Conservation (phyloP, 2,113 vertebrate species). For the Prochilodus magdalenae region DNA sequence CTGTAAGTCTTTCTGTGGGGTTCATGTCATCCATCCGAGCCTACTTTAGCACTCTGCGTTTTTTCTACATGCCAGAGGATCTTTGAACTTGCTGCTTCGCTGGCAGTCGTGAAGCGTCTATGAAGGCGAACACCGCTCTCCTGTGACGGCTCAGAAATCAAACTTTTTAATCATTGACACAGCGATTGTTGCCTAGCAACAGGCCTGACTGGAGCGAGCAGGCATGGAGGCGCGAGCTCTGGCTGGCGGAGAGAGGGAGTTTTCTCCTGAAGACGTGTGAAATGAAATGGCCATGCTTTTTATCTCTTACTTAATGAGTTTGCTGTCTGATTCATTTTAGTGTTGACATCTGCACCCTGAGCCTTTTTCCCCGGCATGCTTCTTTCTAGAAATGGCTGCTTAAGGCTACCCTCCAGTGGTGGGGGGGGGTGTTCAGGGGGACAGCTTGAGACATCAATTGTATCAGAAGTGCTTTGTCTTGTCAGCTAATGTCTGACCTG, state of each 20-base stretch:
- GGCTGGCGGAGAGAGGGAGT: background rate
- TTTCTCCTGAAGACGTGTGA: slow-evolving; percentile 32
- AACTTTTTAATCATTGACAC: slow-evolving; percentile 76
- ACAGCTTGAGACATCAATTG: slow-evolving; percentile 31
- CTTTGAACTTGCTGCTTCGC: slow-evolving; percentile 30
- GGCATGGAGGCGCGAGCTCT: slow-evolving; percentile 13
- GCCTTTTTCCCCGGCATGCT: slow-evolving; percentile 24
- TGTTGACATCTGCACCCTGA: slow-evolving; percentile 24
- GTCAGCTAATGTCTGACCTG: slow-evolving; percentile 45
- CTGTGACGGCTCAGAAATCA: slow-evolving; percentile 76
- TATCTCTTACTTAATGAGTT: slow-evolving; percentile 38
- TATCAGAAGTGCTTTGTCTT: slow-evolving; percentile 26
- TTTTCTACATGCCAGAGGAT: slow-evolving; percentile 14
- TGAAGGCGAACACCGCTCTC: slow-evolving; percentile 69
- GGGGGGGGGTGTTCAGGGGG: no score
- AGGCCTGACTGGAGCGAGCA: slow-evolving; percentile 50
- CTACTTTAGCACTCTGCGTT: slow-evolving; percentile 46
- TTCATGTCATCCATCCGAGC: slow-evolving; percentile 56
- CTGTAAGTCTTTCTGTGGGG: slow-evolving; percentile 58
- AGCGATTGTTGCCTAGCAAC: slow-evolving; percentile 74
- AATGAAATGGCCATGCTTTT: slow-evolving; percentile 12
- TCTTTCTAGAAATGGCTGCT: slow-evolving; percentile 7
- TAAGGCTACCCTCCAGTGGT: background rate
- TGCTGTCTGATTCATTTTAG: slow-evolving; percentile 36
- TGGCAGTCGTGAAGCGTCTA: slow-evolving; percentile 59